Evolutionary conservation across 2,888 invertebrate species (phyloP).

Genomic region (Callosobruchus maculatus): DNA sequence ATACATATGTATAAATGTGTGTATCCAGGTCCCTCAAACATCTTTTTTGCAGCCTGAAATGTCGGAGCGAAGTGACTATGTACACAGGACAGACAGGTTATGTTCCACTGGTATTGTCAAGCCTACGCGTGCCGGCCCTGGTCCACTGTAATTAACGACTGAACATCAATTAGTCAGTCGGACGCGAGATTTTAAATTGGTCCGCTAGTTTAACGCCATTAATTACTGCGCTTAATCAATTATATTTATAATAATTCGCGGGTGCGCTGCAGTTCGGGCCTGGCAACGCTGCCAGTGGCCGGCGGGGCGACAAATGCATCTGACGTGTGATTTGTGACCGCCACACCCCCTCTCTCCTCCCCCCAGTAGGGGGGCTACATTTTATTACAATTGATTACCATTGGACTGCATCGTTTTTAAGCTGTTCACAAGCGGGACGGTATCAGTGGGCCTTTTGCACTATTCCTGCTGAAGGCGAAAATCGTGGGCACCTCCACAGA

Average conservation of each 20-base stretch:
- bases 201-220: slow-evolving; percentile 32
- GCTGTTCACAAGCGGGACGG: background rate
- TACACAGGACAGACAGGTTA: no score
- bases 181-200: slow-evolving; percentile 38
- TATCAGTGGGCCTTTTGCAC: background rate
- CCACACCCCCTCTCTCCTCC: background rate
- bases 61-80: no score
- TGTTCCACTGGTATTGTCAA: no score
- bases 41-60: no score
- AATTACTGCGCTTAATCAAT: slow-evolving; percentile 40
- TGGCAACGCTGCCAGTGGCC: slow-evolving; percentile 9
- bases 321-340: slow-evolving; percentile 29
- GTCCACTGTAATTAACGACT: slow-evolving; percentile 36
- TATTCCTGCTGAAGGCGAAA: no score
- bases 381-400: background rate
- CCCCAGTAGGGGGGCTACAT: background rate
- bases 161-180: slow-evolving; percentile 40
- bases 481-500: no score
- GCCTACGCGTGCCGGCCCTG: background rate
- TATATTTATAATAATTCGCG: slow-evolving; percentile 35
- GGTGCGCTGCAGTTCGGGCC: slow-evolving; percentile 21
- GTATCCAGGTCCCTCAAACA: no score
- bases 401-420: background rate
- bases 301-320: slow-evolving; percentile 27
- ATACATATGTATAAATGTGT: no score